Evolutionary conservation across 2,888 invertebrate species (phyloP), one percentile per base, ranked within the genome.

Genomic region (Siphonodentalium dalli): DNA sequence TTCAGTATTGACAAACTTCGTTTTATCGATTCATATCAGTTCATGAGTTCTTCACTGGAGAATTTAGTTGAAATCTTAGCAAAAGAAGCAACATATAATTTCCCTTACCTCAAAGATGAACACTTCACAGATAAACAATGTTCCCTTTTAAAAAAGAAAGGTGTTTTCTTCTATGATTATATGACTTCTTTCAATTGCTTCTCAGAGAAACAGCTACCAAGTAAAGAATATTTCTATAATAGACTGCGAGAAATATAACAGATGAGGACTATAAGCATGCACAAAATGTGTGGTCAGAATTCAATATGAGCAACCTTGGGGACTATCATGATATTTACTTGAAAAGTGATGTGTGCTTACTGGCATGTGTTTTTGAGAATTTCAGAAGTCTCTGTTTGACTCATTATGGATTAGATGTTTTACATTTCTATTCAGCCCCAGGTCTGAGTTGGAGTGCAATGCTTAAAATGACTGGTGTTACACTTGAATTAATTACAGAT

Each of bases 161-260:
- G 74, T n/a, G 58, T 75, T 6, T 78, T 77, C 51, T 73, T 72
- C 0, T 77, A 73, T 50, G 72, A 75, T 3, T 74, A 72, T 53
- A 37, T 77, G 4, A 63, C 41, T 69, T 5, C 66, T 20, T 3
- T 6, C 11, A 27, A 15, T 5, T 50, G 31, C 33, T 50, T 48
- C 15, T 7, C 11, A 5, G 29, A 38, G 33, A 34, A 1, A 2
- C 2, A 35, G 33, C 21, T 50, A 34, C 47, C 23, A 42, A 18
- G 33, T 28, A 41, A 37, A 24, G 23, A 13, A 29, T 34, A 4
- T 11, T 63, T 58, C 54, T 65, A 44, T 53, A 54, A 45, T 47
- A 41, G 45, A 18, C 37, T 54, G 58, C 63, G 38, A 9, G 7
- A 35, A n/a, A 18, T n/a, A 39, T 41, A 4, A 46, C 60, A 44